Percentiles rank a stretch among this genome's conserved stretches.
Evolutionary conservation across 2,797 vertebrate genomes (phyloP).

Genomic region (Cynodonichthys magdalenae): DNA sequence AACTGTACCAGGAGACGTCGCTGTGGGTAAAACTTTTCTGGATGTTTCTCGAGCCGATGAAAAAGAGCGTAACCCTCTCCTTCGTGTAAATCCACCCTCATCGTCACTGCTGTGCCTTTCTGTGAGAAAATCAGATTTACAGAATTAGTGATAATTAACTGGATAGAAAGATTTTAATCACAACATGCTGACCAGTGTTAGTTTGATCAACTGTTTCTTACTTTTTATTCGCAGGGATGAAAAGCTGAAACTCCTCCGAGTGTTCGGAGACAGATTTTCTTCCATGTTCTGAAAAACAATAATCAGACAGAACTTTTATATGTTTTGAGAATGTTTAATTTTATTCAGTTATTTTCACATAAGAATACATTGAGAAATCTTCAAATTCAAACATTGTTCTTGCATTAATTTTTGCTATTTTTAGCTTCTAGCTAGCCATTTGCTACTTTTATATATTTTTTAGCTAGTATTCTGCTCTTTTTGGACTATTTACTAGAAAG

Average conservation of each 20-base stretch:
- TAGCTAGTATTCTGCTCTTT: no score
- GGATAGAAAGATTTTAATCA: background rate
- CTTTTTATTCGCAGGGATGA: slow-evolving; percentile 70
- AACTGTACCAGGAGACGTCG: no score
- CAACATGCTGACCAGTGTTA: background rate
- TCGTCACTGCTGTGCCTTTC: slow-evolving; percentile 45
- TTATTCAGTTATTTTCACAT: no score
- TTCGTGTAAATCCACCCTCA: slow-evolving; percentile 11
- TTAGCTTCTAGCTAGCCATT: no score
- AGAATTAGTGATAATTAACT: background rate
- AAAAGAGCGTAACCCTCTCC: slow-evolving; percentile 57
- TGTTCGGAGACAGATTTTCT: slow-evolving; percentile 15
- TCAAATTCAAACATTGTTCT: no score
- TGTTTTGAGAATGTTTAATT: no score
- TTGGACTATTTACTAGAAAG: no score
- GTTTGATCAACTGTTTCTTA: slow-evolving; percentile 28
- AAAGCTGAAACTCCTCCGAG: slow-evolving; percentile 59
- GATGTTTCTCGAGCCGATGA: slow-evolving; percentile 53
- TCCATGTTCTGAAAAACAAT: slow-evolving; percentile 27
- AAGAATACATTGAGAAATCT: no score
- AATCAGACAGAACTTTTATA: background rate
- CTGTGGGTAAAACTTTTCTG: slow-evolving; percentile 29
- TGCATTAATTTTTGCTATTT: no score
- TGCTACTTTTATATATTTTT: no score
- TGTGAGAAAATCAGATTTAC: slow-evolving; percentile 22